phyloP scores from a whole-genome alignment of 1,140 invertebrate species.

The Asobara japonica region DNA sequence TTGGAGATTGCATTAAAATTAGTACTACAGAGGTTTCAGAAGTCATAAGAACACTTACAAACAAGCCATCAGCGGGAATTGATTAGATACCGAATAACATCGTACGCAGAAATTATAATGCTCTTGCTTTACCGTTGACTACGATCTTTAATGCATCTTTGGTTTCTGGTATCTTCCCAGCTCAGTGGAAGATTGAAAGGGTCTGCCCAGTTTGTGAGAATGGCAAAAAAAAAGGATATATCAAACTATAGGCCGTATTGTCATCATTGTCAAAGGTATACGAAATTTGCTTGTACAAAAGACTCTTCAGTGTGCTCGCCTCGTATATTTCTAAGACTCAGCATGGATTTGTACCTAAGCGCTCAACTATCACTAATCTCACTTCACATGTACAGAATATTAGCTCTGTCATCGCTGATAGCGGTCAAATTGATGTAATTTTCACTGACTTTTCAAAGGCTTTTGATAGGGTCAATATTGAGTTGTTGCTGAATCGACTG shows the following conservation, averaged over 20 bases:
- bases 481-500: conserved; percentile 5
- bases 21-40: no score
- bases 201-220: no score
- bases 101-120: no score
- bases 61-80: no score
- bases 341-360: conserved; percentile 43
- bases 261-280: conserved; percentile 46
- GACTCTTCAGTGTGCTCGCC: conserved; percentile 10
- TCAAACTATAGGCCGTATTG: conserved; percentile 46
- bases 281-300: conserved; percentile 36
- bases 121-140: no score
- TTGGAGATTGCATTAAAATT: no score
- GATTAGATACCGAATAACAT: no score
- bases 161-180: no score
- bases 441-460: conserved; percentile 52
- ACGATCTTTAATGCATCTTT: no score
- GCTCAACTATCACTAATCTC: conserved; percentile 44
- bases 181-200: conserved; percentile 32
- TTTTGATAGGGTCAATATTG: conserved; percentile 45
- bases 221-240: conserved; percentile 25
- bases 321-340: conserved; percentile 26
- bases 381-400: conserved; percentile 38
- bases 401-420: conserved; percentile 33
- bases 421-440: conserved; percentile 45
- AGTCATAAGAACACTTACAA: no score